Evolutionary conservation across 2,113 vertebrate genomes (phyloP).

Genomic region (Rhineura floridana): DNA sequence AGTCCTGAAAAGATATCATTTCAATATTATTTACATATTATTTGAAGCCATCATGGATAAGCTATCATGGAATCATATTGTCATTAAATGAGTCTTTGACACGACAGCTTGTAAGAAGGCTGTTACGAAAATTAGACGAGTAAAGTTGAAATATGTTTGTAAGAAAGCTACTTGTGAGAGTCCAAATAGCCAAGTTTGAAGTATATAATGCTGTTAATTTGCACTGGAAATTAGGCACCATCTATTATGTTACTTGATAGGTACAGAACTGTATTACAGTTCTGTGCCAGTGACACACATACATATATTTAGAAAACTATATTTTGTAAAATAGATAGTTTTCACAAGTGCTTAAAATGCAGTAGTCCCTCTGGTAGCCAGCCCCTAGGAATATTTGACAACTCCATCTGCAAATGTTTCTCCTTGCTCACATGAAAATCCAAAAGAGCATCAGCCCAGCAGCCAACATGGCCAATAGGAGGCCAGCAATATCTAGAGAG

Average conservation of each 20-base stretch:
- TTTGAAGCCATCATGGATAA: slow-evolving; percentile 64
- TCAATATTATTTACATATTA: slow-evolving; percentile 74
- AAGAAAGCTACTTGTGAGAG: slow-evolving; percentile 30
- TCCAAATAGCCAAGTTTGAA: slow-evolving; percentile 36
- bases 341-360: not conserved
- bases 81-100: slow-evolving; percentile 48
- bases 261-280: no score
- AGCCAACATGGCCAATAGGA: not conserved
- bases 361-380: no score
- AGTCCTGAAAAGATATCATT: slow-evolving; percentile 63
- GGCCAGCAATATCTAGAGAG: no score
- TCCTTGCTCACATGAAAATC: not conserved
- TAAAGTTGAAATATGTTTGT: slow-evolving; percentile 35
- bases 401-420: not conserved
- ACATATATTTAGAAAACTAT: not conserved
- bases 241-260: slow-evolving; percentile 11
- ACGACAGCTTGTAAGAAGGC: slow-evolving; percentile 43
- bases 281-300: not conserved
- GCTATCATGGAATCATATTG: slow-evolving; percentile 48
- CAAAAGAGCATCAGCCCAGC: not conserved
- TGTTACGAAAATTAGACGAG: slow-evolving; percentile 53
- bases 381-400: not conserved
- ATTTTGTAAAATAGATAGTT: not conserved
- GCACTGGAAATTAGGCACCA: not conserved
- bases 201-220: not conserved